Conservation (phyloP, 1,140 invertebrate species). For the Coptotermes formosanus region DNA sequence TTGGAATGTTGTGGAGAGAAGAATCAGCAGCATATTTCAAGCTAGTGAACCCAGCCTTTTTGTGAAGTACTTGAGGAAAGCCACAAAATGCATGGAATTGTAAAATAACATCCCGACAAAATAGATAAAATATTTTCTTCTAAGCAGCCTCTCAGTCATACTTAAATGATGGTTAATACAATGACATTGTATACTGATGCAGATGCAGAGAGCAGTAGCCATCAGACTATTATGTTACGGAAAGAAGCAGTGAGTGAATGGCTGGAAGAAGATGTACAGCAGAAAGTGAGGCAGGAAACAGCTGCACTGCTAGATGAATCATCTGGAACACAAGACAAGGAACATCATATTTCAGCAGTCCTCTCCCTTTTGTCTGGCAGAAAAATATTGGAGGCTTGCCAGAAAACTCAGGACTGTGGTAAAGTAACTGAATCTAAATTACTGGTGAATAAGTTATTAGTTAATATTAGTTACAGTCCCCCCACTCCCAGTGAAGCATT, state of each 20-base stretch:
- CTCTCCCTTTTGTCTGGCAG: constrained; percentile 46
- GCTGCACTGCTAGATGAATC: constrained; percentile 31
- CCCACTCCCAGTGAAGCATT: neutral
- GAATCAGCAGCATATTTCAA: no score
- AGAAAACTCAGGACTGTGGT: constrained; percentile 45
- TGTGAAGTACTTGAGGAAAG: no score
- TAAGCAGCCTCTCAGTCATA: no score
- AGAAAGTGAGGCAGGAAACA: constrained; percentile 45
- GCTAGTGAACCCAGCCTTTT: no score
- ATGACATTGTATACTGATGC: neutral
- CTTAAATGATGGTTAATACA: no score
- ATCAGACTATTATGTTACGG: constrained; percentile 52
- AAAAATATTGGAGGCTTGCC: constrained; percentile 53
- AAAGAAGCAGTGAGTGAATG: constrained; percentile 62
- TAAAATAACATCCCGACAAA: no score
- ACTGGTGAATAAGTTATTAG: no score
- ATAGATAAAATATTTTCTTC: no score
- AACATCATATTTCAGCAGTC: constrained; percentile 43
- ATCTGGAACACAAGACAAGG: neutral
- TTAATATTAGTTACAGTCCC: neutral
- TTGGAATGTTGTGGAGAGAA: no score
- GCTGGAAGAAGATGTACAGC: constrained; percentile 52
- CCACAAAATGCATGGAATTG: no score
- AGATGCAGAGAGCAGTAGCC: constrained; percentile 34
- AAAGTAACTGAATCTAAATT: neutral